phyloP scores from a whole-genome alignment of 2,888 invertebrate genomes.

The Caenorhabditis sinica region DNA sequence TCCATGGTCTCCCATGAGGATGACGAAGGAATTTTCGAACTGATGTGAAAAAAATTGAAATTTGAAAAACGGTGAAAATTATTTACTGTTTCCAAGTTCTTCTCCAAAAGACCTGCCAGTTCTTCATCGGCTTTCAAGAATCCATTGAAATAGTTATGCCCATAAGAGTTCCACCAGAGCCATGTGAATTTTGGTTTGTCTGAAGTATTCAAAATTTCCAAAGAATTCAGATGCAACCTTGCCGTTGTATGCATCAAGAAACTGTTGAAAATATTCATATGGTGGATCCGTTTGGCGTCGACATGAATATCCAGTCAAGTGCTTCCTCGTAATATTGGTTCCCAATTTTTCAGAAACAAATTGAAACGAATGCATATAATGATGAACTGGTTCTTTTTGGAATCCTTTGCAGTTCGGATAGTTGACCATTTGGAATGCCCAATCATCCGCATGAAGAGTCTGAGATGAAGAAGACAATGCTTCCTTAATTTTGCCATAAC shows the following conservation, averaged over 20 bases:
- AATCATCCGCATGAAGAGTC: slow-evolving; percentile 71
- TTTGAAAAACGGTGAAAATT: neutral
- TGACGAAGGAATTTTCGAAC: slow-evolving; percentile 70
- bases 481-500: neutral
- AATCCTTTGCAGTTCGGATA: slow-evolving; percentile 73
- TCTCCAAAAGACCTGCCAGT: slow-evolving; percentile 62
- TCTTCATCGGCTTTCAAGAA: slow-evolving; percentile 68
- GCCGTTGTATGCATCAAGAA: slow-evolving; percentile 68
- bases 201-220: slow-evolving; percentile 1
- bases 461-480: neutral
- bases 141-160: slow-evolving; percentile 67
- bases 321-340: slow-evolving; percentile 7
- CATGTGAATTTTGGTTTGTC: slow-evolving; percentile 70
- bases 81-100: slow-evolving; percentile 44
- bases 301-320: slow-evolving; percentile 29
- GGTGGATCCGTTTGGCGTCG: slow-evolving; percentile 57
- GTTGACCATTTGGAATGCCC: slow-evolving; percentile 70
- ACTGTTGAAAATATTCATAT: slow-evolving; percentile 67
- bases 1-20: slow-evolving; percentile 75
- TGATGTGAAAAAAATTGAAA: slow-evolving; percentile 16
- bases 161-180: slow-evolving; percentile 67
- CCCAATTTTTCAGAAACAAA: slow-evolving; percentile 8
- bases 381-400: slow-evolving; percentile 64
- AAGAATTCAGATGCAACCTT: neutral
- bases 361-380: slow-evolving; percentile 69